Conservation (phyloP, 2,888 invertebrate species). For the Venusia cambrica region DNA sequence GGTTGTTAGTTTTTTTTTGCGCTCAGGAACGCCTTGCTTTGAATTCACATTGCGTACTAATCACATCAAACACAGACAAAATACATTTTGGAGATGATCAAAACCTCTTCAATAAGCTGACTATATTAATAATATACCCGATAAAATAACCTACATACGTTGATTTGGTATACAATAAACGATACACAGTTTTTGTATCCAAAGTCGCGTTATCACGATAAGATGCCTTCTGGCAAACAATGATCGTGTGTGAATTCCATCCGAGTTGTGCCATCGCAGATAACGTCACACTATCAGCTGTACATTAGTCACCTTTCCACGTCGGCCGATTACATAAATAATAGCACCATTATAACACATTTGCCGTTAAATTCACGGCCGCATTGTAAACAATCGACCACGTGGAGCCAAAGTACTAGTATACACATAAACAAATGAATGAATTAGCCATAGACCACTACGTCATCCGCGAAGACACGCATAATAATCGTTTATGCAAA, state of each 20-base stretch:
- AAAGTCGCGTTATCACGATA: background rate
- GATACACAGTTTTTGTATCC: background rate
- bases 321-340: slow-evolving; percentile 43
- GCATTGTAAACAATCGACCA: slow-evolving; percentile 67
- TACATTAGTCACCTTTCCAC: slow-evolving; percentile 37
- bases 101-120: no score
- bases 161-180: no score
- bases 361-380: slow-evolving; percentile 56
- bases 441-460: slow-evolving; percentile 66
- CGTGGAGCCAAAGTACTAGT: slow-evolving; percentile 73
- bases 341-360: slow-evolving; percentile 64
- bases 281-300: slow-evolving; percentile 34
- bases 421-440: slow-evolving; percentile 73
- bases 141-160: no score
- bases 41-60: no score
- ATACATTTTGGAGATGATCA: no score
- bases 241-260: slow-evolving; percentile 6
- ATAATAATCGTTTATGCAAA: slow-evolving; percentile 78
- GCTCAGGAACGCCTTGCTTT: no score
- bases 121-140: no score
- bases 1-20: no score
- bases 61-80: no score
- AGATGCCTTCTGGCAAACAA: slow-evolving; percentile 1
- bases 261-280: no score
- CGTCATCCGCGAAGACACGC: slow-evolving; percentile 73